phyloP scores from a whole-genome alignment of 2,888 invertebrate genomes.

The Heteromyza rotundicornis region DNA sequence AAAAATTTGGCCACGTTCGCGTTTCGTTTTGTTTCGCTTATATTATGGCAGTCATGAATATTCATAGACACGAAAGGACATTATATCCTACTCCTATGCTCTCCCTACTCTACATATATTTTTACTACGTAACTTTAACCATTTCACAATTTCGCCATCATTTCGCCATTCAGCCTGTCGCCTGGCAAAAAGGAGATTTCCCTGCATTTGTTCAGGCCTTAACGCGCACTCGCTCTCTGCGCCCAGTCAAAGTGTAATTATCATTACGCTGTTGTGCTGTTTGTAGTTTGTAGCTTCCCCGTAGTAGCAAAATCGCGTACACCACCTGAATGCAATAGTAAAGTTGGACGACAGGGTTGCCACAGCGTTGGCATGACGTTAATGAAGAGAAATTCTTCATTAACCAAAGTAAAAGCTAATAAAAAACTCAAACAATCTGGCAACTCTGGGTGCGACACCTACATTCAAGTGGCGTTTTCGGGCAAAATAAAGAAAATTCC shows the following conservation, averaged over 20 bases:
- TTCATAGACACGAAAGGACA: slow-evolving; percentile 58
- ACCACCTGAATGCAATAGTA: neutral
- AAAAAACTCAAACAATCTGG: no score
- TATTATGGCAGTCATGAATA: slow-evolving; percentile 57
- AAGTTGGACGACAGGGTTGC: no score
- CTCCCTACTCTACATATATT: no score
- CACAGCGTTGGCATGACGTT: no score
- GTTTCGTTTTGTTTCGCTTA: slow-evolving; percentile 44
- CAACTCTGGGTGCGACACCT: no score
- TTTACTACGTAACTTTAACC: no score
- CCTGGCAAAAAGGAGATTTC: neutral
- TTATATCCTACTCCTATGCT: slow-evolving; percentile 18
- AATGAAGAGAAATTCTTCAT: no score
- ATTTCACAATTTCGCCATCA: neutral
- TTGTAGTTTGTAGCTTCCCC: slow-evolving; percentile 10
- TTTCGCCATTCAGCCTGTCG: no score
- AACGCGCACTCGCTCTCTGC: neutral
- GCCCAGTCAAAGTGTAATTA: slow-evolving; percentile 10
- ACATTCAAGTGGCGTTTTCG: no score
- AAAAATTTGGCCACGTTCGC: slow-evolving; percentile 34
- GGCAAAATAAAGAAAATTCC: no score
- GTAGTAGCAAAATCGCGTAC: slow-evolving; percentile 9
- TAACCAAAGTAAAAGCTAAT: no score
- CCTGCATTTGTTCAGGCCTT: slow-evolving; percentile 9
- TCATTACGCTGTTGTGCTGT: neutral